A percentile compares a stretch with the other conserved stretches of the same genome.
phyloP scores from a whole-genome alignment of 2,113 vertebrate genomes.

The Sterrhoptilus dennistouni region DNA sequence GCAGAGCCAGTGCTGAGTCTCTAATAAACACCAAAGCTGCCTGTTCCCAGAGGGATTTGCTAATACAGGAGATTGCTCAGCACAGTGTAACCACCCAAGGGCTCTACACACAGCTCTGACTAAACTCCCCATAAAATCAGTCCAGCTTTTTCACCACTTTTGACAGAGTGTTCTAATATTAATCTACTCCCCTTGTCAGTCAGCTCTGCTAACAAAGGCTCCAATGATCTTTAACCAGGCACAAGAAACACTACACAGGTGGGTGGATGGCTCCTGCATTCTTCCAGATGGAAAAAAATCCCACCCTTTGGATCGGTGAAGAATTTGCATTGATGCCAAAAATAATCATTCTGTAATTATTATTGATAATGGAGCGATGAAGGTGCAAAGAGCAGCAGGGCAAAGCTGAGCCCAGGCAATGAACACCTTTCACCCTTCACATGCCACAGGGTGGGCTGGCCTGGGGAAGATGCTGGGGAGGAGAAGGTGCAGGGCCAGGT shows the following conservation, averaged over 20 bases:
- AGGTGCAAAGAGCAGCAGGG: not conserved
- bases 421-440: rapidly evolving
- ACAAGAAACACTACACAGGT: conserved; percentile 44
- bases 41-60: conserved; percentile 61
- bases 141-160: conserved; percentile 70
- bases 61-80: conserved; percentile 66
- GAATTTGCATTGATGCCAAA: not conserved
- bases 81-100: conserved; percentile 67
- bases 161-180: conserved; percentile 78
- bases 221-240: conserved; percentile 74
- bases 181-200: conserved; percentile 75
- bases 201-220: conserved; percentile 65
- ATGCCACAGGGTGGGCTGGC: not conserved
- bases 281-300: not conserved
- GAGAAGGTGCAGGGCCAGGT: rapidly evolving
- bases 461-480: not conserved
- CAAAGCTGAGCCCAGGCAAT: rapidly evolving
- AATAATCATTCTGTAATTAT: rapidly evolving
- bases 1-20: not conserved
- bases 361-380: rapidly evolving
- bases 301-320: rapidly evolving
- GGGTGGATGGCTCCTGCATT: not conserved
- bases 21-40: conserved; percentile 49
- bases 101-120: conserved; percentile 64
- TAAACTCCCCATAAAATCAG: conserved; percentile 76